Base-by-base conservation (phyloP, 2,888 invertebrate genomes). In the Calameuta idolon region DNA sequence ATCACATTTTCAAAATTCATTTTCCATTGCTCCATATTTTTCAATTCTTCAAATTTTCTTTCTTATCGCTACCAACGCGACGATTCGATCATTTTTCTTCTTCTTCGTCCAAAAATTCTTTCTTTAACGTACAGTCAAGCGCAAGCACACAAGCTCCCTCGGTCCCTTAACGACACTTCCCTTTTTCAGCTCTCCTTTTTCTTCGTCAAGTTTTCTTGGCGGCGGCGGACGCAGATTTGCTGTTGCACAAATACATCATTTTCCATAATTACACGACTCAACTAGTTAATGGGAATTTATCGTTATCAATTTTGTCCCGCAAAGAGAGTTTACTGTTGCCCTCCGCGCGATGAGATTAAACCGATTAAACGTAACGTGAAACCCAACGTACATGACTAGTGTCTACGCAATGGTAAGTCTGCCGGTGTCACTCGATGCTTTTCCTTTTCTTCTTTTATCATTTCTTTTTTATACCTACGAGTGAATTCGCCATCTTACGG, bases 231-330 rank as follows among this genome's bases (percentile, higher is more conserved):
- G 83, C 77, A 69, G 82, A 71, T 80, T 80, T 86, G 77, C 79
- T 80, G 83, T 84, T 85, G 84, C 81, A 85, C 80, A 85, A 81
- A 85, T 83, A 83, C 81, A 85, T 75, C 82, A 84, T 80, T 77
- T 77, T 78, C 79, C 74, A 75, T 79, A 76, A 74, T 76, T 55
- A 55, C 55, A 23, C 2, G 55, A 55, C 23, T 55, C 23, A 55
- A 55, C 23, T 1, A 23, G 9, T 23, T 23, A 23, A 55, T 23
- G 9, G 55, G 37, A 3, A 35, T 37, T 23, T 55, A 55, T 23
- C 55, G 9, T 55, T 23, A 55, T 23, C 55, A 55, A 2, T 23
- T 55, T 55, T 1, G 9, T 23, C 9, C 55, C 23, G 5, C 23
- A 55, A 55, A 55, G 55, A 15, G 5, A 9, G 55, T 0, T 12